Evolutionary conservation across 2,113 vertebrate species (phyloP).

Genomic region (Recurvirostra avosetta): DNA sequence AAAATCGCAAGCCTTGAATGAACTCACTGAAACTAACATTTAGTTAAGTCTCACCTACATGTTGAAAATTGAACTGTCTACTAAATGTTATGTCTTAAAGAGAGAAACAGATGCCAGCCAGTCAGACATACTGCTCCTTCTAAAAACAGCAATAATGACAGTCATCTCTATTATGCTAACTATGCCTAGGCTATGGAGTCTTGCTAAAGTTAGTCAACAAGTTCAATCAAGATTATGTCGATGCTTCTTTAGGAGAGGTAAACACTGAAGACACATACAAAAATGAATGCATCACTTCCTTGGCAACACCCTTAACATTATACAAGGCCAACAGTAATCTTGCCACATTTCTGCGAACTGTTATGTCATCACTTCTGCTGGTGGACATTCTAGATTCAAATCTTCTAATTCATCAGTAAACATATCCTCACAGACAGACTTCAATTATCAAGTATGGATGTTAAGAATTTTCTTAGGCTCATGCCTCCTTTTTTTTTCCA

Average conservation of each 20-base stretch:
- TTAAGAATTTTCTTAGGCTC: background rate
- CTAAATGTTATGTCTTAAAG: conserved; percentile 71
- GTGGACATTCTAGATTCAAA: background rate
- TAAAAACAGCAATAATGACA: conserved; percentile 93
- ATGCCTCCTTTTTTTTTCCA: background rate
- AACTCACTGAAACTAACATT: conserved; percentile 33
- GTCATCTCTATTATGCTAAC: conserved; percentile 89
- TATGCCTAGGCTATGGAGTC: conserved; percentile 85
- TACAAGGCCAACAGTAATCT: background rate
- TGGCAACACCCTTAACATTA: conserved; percentile 15
- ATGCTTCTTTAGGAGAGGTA: conserved; percentile 68
- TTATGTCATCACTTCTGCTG: background rate
- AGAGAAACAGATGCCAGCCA: conserved; percentile 84
- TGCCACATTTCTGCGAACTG: background rate
- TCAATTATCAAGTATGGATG: background rate
- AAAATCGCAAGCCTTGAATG: conserved; percentile 16
- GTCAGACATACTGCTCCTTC: conserved; percentile 80
- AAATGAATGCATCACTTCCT: conserved; percentile 45
- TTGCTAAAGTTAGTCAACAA: conserved; percentile 90
- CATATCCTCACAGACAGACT: background rate
- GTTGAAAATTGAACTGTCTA: conserved; percentile 73
- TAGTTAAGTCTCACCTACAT: conserved; percentile 72
- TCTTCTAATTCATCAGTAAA: background rate
- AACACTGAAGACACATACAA: conserved; percentile 64
- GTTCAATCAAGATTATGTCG: conserved; percentile 76